Evolutionary conservation across 1,140 invertebrate genomes (phyloP).

Genomic region (Triops cancriformis): DNA sequence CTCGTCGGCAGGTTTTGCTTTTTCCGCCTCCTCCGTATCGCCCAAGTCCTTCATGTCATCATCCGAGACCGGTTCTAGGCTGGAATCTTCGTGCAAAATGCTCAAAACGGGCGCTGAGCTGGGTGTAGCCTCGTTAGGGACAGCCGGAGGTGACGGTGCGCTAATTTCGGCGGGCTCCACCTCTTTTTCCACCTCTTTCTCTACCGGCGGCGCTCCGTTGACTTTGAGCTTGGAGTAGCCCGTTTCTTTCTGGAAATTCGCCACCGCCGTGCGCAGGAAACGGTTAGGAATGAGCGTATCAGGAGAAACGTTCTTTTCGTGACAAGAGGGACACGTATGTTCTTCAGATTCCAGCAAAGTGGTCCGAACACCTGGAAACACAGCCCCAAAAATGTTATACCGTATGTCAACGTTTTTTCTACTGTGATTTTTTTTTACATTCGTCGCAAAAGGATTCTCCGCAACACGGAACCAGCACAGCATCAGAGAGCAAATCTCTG

Average conservation of each 20-base stretch:
- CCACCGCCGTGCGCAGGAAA: conserved; percentile 76
- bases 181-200: neutral
- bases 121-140: too few relatives aligned
- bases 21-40: neutral
- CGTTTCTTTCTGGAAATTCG: conserved; percentile 80
- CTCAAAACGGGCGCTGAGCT: neutral
- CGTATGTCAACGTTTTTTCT: too few relatives aligned
- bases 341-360: conserved; percentile 84
- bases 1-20: neutral
- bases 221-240: conserved; percentile 54
- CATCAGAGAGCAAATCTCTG: conserved; percentile 85
- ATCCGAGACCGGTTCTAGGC: neutral
- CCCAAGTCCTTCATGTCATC: neutral
- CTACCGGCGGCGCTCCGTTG: neutral
- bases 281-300: conserved; percentile 87
- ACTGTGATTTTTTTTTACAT: conserved; percentile 69
- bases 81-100: neutral
- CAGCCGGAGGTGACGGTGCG: neutral
- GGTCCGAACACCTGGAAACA: conserved; percentile 79
- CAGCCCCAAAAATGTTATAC: too few relatives aligned
- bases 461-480: conserved; percentile 94
- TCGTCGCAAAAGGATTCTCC: conserved; percentile 97
- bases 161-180: neutral
- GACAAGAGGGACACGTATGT: conserved; percentile 87
- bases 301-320: conserved; percentile 83